Evolutionary conservation across 2,888 invertebrate species (phyloP).

Genomic region (Harmothoe impar): DNA sequence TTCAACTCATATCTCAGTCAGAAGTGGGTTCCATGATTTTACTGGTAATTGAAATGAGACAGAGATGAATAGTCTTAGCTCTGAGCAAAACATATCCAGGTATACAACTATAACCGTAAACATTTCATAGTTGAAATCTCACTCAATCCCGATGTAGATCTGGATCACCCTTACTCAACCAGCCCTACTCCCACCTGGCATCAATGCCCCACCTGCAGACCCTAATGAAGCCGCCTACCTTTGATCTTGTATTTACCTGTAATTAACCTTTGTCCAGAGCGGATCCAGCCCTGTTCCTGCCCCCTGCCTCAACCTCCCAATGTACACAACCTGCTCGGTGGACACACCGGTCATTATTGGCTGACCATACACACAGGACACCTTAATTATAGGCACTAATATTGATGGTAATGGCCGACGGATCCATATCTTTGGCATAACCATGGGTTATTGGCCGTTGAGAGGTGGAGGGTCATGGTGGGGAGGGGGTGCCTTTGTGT

Average conservation of each 20-base stretch:
- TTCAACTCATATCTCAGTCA: no score
- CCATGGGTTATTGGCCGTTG: neutral
- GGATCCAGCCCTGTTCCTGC: slow-evolving; percentile 14
- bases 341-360: neutral
- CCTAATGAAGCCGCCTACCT: slow-evolving; percentile 5
- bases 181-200: neutral
- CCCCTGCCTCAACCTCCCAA: neutral
- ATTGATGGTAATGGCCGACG: neutral
- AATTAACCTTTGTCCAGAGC: slow-evolving; percentile 30
- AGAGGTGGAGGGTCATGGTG: neutral
- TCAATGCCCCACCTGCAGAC: neutral
- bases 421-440: slow-evolving; percentile 12
- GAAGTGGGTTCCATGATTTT: no score
- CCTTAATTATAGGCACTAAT: slow-evolving; percentile 10
- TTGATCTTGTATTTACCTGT: neutral
- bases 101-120: no score
- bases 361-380: neutral
- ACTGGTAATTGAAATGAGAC: no score
- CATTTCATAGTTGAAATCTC: no score
- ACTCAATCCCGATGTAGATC: no score
- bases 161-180: neutral
- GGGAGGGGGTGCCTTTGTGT: neutral
- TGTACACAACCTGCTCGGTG: neutral
- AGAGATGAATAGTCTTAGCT: no score
- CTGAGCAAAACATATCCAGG: no score